Evolutionary conservation across 2,113 vertebrate species (phyloP), one percentile per base, ranked within the genome.

Genomic region (Epinephelus lanceolatus): DNA sequence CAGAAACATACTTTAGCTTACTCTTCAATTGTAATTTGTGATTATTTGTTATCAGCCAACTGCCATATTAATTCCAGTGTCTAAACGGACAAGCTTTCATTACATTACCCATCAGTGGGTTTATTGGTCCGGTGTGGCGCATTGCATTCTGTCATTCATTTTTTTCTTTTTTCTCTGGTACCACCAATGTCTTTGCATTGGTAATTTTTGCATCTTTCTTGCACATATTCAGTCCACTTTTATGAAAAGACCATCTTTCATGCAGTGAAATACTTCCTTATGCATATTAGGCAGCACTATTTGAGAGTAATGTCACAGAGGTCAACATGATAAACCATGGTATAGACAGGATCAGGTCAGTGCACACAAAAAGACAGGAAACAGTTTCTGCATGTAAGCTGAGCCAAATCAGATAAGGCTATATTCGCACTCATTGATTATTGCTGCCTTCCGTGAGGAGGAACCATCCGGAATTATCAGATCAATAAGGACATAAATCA

Each of bases 401-500:
- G 76, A 93, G 90, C 49, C 81, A 61, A 69, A 87, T 65, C 49
- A 52, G 90, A 91, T 88, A 90, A 85, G 76, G 78, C 74, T 90
- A 88, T 87, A 84, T 89, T 81, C 15, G 55, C 86, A 91, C 83
- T 71, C 72, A 91, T 86, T 91, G 90, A 90, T 92, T 83, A 82
- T 65, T 49, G 59, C 49, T 81, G 66, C 14, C 77, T 88, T 86
- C 86, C 76, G 60, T 83, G 74, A 78, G 81, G 81, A 89, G 81
- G 76, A 85, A 76, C 85, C 42, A 62, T 91, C 66, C 59, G 10
- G 69, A 80, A 85, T 80, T 61, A 89, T 88, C 81, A 23, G 82
- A 91, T 94, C 94, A 86, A 93, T 93, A 86, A 37, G 0, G 10
- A 63, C 71, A 72, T 88, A 77, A 89, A 93, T 94, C 86, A 83